Evolutionary conservation across 2,797 vertebrate species (phyloP).

Genomic region (Ctenopoma kingsleyae): DNA sequence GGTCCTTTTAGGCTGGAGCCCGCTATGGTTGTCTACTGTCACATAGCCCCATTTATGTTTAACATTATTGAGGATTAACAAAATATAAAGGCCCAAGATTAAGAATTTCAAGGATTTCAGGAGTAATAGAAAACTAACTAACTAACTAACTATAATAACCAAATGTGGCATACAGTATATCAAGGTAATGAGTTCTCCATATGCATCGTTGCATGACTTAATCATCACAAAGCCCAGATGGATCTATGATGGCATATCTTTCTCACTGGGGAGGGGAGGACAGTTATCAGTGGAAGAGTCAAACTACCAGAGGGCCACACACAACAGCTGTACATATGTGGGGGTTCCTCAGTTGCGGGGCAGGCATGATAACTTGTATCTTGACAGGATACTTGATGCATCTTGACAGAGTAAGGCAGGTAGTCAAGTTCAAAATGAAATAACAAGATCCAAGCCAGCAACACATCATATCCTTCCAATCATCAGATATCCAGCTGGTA

Average conservation of each 20-base stretch:
- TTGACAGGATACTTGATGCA: slow-evolving; percentile 14
- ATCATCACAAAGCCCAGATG: slow-evolving; percentile 46
- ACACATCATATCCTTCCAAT: slow-evolving; percentile 24
- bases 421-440: slow-evolving; percentile 24
- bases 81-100: background rate
- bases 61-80: background rate
- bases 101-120: too few relatives aligned
- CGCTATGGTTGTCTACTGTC: too few relatives aligned
- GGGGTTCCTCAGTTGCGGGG: slow-evolving; percentile 7
- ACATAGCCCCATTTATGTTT: too few relatives aligned
- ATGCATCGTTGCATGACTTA: slow-evolving; percentile 28
- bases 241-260: slow-evolving; percentile 28
- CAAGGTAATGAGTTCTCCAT: slow-evolving; percentile 43
- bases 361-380: slow-evolving; percentile 17
- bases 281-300: slow-evolving; percentile 30
- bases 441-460: slow-evolving; percentile 26
- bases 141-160: slow-evolving; percentile 13
- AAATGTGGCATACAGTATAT: slow-evolving; percentile 23
- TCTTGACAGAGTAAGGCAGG: slow-evolving; percentile 29
- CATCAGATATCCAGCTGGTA: slow-evolving; percentile 38
- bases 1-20: too few relatives aligned
- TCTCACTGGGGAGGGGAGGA: slow-evolving; percentile 4
- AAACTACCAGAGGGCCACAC: slow-evolving; percentile 22
- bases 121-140: background rate
- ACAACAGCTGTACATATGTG: slow-evolving; percentile 26